Percentiles rank a stretch among this genome's conserved stretches.
phyloP scores from a whole-genome alignment of 2,888 invertebrate species.

The Lutraria lutraria region DNA sequence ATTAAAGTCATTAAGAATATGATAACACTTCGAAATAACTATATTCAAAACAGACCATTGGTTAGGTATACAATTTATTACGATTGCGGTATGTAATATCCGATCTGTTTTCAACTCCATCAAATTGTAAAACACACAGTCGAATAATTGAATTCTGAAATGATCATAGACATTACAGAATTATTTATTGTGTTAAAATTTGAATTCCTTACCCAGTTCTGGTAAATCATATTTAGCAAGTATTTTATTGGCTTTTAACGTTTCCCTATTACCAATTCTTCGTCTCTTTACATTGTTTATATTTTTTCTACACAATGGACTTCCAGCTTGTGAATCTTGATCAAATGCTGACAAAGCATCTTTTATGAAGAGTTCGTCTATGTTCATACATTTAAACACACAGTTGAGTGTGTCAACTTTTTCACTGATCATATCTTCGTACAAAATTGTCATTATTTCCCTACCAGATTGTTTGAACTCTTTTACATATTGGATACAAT shows the following conservation, averaged over 20 bases:
- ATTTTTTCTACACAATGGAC: conserved; percentile 29
- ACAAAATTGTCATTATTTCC: conserved; percentile 47
- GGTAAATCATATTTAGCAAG: conserved; percentile 55
- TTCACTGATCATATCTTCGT: conserved; percentile 63
- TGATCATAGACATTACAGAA: no score
- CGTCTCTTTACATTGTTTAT: conserved; percentile 21
- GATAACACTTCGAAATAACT: no score
- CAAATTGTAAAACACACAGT: no score
- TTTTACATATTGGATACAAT: conserved; percentile 39
- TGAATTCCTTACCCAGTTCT: conserved; percentile 34
- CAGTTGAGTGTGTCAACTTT: conserved; percentile 37
- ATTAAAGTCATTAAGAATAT: no score
- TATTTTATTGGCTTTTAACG: conserved; percentile 41
- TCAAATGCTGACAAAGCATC: conserved; percentile 58
- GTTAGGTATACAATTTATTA: no score
- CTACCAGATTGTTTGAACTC: conserved; percentile 36
- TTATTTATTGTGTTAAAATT: background rate
- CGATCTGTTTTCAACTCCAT: no score
- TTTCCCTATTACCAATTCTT: conserved; percentile 3
- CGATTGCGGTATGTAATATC: no score
- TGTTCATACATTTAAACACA: conserved; percentile 55
- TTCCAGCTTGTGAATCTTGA: conserved; percentile 58
- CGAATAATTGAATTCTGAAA: no score
- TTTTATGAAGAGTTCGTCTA: conserved; percentile 50
- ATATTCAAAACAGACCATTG: no score